Conservation (phyloP, 1,140 invertebrate species). For the Myzus persicae region DNA sequence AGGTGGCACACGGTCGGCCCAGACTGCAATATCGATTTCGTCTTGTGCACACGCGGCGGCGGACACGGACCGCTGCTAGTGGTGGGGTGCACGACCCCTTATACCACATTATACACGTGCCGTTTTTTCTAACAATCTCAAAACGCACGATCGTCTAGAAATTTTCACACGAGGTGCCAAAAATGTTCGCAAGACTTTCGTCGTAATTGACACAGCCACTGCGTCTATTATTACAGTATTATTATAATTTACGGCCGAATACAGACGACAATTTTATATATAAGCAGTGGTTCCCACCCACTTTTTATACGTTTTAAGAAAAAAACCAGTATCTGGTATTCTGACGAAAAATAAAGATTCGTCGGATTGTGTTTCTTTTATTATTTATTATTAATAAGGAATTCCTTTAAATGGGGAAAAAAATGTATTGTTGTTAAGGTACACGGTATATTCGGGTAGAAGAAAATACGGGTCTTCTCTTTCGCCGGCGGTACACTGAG, state of each 20-base stretch:
- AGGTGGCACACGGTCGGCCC: constrained; percentile 53
- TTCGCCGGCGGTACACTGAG: not conserved
- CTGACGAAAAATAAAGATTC: constrained; percentile 22
- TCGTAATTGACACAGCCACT: not conserved
- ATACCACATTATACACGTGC: constrained; percentile 46
- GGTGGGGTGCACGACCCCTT: constrained; percentile 51
- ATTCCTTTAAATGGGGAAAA: constrained; percentile 36
- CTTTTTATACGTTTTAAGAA: not conserved
- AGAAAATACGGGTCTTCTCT: not conserved
- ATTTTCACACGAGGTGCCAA: not conserved
- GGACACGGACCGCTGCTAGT: not conserved
- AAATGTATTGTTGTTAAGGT: constrained; percentile 24
- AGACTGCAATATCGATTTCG: constrained; percentile 58
- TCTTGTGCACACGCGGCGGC: constrained; percentile 22
- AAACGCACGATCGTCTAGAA: not conserved
- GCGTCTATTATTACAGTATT: not conserved
- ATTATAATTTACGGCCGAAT: not conserved
- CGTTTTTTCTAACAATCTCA: not conserved
- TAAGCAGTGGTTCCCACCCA: not conserved
- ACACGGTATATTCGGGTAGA: not conserved
- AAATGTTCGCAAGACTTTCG: not conserved
- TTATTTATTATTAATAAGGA: not conserved
- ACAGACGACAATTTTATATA: not conserved
- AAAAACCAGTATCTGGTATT: constrained; percentile 29
- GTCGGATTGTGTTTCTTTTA: constrained; percentile 28